phyloP scores from a whole-genome alignment of 2,797 vertebrate species.

The Phyllotis vaccarum region DNA sequence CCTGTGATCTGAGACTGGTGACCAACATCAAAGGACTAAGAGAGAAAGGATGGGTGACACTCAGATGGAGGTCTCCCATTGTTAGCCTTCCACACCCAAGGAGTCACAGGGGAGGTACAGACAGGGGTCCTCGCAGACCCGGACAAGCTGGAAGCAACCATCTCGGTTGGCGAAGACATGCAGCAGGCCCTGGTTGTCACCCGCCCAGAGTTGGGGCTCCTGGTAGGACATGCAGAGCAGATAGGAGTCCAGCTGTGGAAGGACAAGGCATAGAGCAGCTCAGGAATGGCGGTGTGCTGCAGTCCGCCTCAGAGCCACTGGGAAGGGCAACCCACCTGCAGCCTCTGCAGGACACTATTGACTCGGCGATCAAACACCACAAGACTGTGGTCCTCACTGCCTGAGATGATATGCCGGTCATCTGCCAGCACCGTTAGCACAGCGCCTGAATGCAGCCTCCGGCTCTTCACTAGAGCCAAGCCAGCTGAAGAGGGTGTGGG shows the following conservation, averaged over 20 bases:
- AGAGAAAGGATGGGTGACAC: not conserved
- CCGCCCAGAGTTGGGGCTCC: constrained; percentile 93
- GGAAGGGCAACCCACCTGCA: constrained; percentile 88
- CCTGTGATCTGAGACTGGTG: constrained; percentile 94
- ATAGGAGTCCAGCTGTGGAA: constrained; percentile 91
- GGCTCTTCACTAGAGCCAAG: constrained; percentile 90
- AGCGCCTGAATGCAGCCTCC: constrained; percentile 90
- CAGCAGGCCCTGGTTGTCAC: constrained; percentile 92
- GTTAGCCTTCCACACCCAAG: not conserved
- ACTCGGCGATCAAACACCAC: constrained; percentile 93
- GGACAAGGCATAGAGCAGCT: not conserved
- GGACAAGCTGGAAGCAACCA: constrained; percentile 88
- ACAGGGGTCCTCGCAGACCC: constrained; percentile 78
- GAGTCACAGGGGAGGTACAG: not conserved
- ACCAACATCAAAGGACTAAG: constrained; percentile 92
- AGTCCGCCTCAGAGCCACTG: not conserved
- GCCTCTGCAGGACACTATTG: constrained; percentile 89
- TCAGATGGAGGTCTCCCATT: not conserved
- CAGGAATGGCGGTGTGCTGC: not conserved
- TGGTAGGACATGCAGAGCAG: constrained; percentile 93
- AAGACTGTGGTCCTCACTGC: constrained; percentile 93
- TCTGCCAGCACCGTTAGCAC: constrained; percentile 93
- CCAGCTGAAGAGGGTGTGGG: constrained; percentile 85
- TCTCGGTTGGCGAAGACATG: constrained; percentile 91
- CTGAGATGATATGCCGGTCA: constrained; percentile 93